Conservation (phyloP, 1,140 invertebrate genomes). For the Solenopsis invicta region DNA sequence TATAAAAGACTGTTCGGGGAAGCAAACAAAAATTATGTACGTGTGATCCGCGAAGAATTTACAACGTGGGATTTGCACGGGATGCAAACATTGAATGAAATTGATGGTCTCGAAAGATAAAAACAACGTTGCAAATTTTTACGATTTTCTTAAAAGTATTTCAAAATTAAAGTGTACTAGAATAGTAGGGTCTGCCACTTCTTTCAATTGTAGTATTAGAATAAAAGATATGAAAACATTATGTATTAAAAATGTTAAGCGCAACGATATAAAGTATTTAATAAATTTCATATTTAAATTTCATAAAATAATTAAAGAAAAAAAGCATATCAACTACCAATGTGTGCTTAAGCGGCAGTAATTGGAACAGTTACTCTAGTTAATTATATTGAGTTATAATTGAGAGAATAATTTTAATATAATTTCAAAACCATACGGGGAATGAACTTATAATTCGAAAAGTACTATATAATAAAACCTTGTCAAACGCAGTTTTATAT, state of each 20-base stretch:
- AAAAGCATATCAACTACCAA: no score
- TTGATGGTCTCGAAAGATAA: background rate
- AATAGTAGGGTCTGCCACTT: no score
- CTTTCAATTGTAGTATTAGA: no score
- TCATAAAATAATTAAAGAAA: no score
- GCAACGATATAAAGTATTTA: no score
- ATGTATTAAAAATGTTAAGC: no score
- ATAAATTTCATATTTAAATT: no score
- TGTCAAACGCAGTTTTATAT: background rate
- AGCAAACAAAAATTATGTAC: background rate
- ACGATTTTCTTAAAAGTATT: no score
- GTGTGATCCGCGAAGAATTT: background rate
- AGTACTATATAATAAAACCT: background rate
- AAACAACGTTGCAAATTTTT: constrained; percentile 3
- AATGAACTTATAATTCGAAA: background rate
- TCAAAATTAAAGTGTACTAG: background rate
- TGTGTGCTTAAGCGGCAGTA: no score
- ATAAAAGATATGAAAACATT: no score
- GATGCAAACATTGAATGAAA: background rate
- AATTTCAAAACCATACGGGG: background rate
- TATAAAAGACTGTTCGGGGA: background rate
- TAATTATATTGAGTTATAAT: background rate
- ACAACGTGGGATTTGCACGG: background rate
- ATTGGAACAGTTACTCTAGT: background rate
- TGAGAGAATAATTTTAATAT: background rate